phyloP scores from a whole-genome alignment of 2,888 invertebrate genomes.

The Cosmia trapezina region DNA sequence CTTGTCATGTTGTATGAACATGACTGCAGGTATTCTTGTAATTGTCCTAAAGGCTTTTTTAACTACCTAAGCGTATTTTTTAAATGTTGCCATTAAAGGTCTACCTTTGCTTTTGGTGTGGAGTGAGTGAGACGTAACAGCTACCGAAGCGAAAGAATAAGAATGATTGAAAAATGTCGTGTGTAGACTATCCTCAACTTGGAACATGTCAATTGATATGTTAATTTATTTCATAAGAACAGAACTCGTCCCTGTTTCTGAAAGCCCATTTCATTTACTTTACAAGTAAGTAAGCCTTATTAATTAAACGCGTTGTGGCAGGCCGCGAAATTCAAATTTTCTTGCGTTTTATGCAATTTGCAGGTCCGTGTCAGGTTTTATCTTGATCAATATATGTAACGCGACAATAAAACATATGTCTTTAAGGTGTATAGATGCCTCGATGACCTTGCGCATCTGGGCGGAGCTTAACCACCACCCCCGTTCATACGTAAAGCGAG shows the following conservation, averaged over 20 bases:
- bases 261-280: neutral
- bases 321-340: too few relatives aligned
- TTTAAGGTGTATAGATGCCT: too few relatives aligned
- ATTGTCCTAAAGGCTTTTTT: neutral
- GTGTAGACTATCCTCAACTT: neutral
- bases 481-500: too few relatives aligned
- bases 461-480: too few relatives aligned
- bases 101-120: neutral
- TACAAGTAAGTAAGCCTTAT: neutral
- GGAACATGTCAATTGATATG: neutral
- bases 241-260: neutral
- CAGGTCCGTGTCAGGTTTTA: too few relatives aligned
- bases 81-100: neutral
- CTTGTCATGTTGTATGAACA: constrained; percentile 29
- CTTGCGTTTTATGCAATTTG: too few relatives aligned
- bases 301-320: neutral
- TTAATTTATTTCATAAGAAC: neutral
- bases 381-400: too few relatives aligned
- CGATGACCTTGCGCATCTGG: too few relatives aligned
- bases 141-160: too few relatives aligned
- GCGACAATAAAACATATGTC: too few relatives aligned
- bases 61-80: neutral
- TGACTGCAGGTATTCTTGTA: neutral
- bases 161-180: neutral
- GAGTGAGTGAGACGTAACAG: neutral